Evolutionary conservation across 2,113 vertebrate genomes (phyloP).

Genomic region (Caretta caretta): DNA sequence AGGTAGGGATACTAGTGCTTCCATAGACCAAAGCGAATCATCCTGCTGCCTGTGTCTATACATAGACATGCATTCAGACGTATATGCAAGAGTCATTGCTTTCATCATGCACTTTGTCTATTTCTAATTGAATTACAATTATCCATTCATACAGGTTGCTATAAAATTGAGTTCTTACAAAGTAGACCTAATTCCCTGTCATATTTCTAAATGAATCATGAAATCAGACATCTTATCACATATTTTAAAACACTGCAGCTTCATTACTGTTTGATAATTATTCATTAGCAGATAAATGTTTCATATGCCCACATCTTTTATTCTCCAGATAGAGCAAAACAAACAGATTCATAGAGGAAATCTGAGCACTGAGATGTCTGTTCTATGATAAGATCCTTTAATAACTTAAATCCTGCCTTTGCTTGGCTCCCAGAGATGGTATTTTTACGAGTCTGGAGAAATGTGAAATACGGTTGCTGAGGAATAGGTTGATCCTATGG

Average conservation of each 20-base stretch:
- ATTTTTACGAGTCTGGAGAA: not conserved
- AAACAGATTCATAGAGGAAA: slow-evolving; percentile 66
- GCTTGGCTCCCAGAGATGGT: not conserved
- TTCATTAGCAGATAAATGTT: slow-evolving; percentile 66
- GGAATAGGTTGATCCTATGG: not conserved
- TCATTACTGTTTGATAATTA: slow-evolving; percentile 51
- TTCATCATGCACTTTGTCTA: not conserved
- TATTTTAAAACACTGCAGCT: slow-evolving; percentile 24
- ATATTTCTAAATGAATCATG: not conserved
- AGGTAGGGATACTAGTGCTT: not conserved
- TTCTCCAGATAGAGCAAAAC: slow-evolving; percentile 62
- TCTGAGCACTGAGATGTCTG: slow-evolving; percentile 54
- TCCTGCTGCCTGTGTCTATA: not conserved
- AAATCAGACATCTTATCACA: slow-evolving; percentile 21
- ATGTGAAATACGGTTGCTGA: slow-evolving; percentile 7
- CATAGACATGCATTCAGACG: not conserved
- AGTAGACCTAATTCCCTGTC: not conserved
- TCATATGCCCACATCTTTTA: slow-evolving; percentile 67
- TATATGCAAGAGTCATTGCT: not conserved
- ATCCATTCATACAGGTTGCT: not conserved
- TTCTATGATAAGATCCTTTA: slow-evolving; percentile 63
- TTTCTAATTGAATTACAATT: not conserved
- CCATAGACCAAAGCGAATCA: not conserved
- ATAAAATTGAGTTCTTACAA: slow-evolving; percentile 26
- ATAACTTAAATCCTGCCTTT: slow-evolving; percentile 24